Base-by-base conservation (phyloP, 2,888 invertebrate genomes). In the Periphyllus acericola region DNA sequence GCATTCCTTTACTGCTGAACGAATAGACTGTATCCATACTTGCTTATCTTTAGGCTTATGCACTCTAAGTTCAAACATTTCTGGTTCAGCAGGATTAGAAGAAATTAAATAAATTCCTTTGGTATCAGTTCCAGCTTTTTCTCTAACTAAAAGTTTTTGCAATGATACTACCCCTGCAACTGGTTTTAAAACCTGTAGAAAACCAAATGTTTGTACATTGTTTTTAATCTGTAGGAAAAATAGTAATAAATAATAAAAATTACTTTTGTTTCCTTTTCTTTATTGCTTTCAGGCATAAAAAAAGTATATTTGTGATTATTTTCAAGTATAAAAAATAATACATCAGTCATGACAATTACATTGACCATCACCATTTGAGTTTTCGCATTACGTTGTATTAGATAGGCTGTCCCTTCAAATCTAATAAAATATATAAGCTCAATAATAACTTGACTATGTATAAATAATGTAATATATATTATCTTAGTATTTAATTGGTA, bases 51-150 rank as follows among this genome's bases (percentile, higher is more conserved):
- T 96, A 55, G 97, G 97, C 90, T 96, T 94, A 91, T 96, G 96
- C 89, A 94, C 93, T 91, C 98, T 95, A 84, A 99, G 93, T 91
- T 98, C 98, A 91, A 98, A 98, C 98, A 99, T 98, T 93, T 98
- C 98, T 0, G 98, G 98, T 91, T 96, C 96, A 8, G 95, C 94
- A 9, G 97, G 96, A 91, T 97, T 97, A 90, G 97, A 97, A 90
- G 96, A 97, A 90, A 99, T 98, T 87, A 99, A 94, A 92, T 98
- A 98, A 91, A 99, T 95, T 0, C 97, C 97, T 6, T 96, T 93
- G 4, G 95, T 95, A n/a, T 95, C 95, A 88, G 96, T 96, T 85
- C 98, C 97, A 0, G 98, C 98, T 91, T 98, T 98, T 92, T 98
- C 98, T 32, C 98, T 94, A 14, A 98, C 97, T 88, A 99, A 93